Base-by-base conservation (phyloP, 2,113 vertebrate genomes). In the Lynx canadensis region DNA sequence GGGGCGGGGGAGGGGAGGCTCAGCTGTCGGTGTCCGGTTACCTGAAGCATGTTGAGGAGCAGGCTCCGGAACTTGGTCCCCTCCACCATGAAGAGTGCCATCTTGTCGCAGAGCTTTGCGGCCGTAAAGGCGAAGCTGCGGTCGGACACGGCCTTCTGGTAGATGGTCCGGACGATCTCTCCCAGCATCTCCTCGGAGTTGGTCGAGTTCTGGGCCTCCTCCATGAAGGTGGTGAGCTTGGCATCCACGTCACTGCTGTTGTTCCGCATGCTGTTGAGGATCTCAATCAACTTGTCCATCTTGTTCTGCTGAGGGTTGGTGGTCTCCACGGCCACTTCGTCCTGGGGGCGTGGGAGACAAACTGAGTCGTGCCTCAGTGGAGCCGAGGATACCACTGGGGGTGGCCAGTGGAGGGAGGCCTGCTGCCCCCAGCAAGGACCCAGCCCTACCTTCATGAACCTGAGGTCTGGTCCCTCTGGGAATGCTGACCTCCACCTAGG, bases 21-120 rank as follows among this genome's bases (percentile, higher is more conserved):
- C 88, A 88, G 98, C 92, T 85, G 38, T 7, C 0, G 41, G 87
- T 21, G 65, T 91, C 90, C 8, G 3, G 25, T 98, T 99, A 99
- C 99, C 99, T 99, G 99, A n/a, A 99, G 98, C 99, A 99, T 99
- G 98, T 99, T 99, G 98, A 99, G 99, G 9, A 99, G 99, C 81
- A 99, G 98, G 21, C 99, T 99, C 89, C 99, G 99, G 98, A 99
- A 99, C 98, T 99, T 99, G 98, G 99, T 99, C 85, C 99, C 99
- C 97, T 99, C 99, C 98, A 99, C 99, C 99, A 99, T 99, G 98
- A 99, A 99, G 74, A 99, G 99, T 0, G 99, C 99, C 99, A 99
- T 99, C 99, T 99, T 99, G 98, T 99, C 99, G 10, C 99, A 99
- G 68, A 99, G 99, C 97, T 99, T 99, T 95, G 99, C 99, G 0